A percentile compares a stretch with the other conserved stretches of the same genome.
phyloP scores from a whole-genome alignment of 2,888 invertebrate genomes.

The Euplagia quadripunctaria region DNA sequence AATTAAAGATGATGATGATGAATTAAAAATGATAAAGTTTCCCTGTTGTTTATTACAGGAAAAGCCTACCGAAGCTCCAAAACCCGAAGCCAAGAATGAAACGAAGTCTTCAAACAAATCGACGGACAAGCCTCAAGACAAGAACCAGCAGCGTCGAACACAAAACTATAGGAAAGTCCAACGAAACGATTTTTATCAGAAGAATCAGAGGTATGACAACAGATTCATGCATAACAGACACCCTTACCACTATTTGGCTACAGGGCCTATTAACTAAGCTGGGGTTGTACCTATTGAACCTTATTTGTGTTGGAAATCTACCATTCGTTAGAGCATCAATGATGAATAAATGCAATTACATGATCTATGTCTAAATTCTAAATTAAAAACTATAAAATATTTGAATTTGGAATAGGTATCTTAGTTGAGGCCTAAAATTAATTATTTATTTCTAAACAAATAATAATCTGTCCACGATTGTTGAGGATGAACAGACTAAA shows the following conservation, averaged over 20 bases:
- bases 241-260: slow-evolving; percentile 81
- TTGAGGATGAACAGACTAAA: too few relatives aligned
- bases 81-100: slow-evolving; percentile 56
- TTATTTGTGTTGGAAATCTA: slow-evolving; percentile 29
- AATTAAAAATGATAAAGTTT: neutral
- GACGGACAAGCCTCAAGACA: slow-evolving; percentile 63
- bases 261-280: slow-evolving; percentile 81
- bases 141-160: slow-evolving; percentile 69
- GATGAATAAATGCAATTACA: neutral
- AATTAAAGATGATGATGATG: too few relatives aligned
- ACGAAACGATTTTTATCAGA: slow-evolving; percentile 75
- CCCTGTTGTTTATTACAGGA: slow-evolving; percentile 58
- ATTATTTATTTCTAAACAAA: neutral
- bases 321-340: neutral
- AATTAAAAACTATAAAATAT: neutral
- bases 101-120: slow-evolving; percentile 64
- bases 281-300: slow-evolving; percentile 30
- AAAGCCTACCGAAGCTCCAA: slow-evolving; percentile 61
- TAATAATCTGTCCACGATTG: too few relatives aligned
- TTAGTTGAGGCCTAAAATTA: neutral
- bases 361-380: neutral
- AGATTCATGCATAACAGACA: slow-evolving; percentile 78
- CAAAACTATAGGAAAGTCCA: slow-evolving; percentile 79
- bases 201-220: slow-evolving; percentile 79
- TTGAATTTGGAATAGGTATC: neutral